Base-by-base conservation (phyloP, 2,888 invertebrate species). In the Ernsta delagoae region DNA sequence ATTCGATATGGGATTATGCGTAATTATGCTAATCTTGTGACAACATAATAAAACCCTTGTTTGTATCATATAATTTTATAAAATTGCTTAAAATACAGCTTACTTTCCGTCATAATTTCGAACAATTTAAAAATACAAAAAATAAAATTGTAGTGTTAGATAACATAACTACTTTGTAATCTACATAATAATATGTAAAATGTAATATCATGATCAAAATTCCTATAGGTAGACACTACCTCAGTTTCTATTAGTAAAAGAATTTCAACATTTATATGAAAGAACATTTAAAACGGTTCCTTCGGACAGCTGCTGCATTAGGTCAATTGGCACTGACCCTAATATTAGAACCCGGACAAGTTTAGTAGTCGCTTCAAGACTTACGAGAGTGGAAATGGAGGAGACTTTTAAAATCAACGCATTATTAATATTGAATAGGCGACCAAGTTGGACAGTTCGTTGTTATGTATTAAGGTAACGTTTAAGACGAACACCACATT, bases 291-390 rank as follows among this genome's bases (percentile, higher is more conserved):
- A 84, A 86, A 85, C 81, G 78, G 80, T 83, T 79, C 79, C 84
- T 79, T 80, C 79, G 78, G 75, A 75, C 82, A 81, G 84, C 91
- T 86, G 91, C 91, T 88, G 89, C 87, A 83, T 80, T 71, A 82
- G 91, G 91, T 92, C 85, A 92, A 92, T 90, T 92, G 83, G 76
- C 75, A 82, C 79, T 91, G 91, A 92, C 91, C 90, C 86, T 85
- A 80, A 84, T 79, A 82, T 81, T 83, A 62, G 57, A 68, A 68
- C 16, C 68, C 68, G 41, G 59, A 63, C 62, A 63, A 63, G 68
- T 69, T 56, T 50, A 50, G 62, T 41, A 59, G 68, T 41, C 50
- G 50, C 59, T 63, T 6, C 11, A 59, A 34, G 41, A 39, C 68
- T 59, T 7, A 12, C 50, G 62, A 69, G 9, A 57, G 39, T 62